Evolutionary conservation across 2,888 invertebrate genomes (phyloP), one percentile per base, ranked within the genome.

Genomic region (Gasteruption jaculator): DNA sequence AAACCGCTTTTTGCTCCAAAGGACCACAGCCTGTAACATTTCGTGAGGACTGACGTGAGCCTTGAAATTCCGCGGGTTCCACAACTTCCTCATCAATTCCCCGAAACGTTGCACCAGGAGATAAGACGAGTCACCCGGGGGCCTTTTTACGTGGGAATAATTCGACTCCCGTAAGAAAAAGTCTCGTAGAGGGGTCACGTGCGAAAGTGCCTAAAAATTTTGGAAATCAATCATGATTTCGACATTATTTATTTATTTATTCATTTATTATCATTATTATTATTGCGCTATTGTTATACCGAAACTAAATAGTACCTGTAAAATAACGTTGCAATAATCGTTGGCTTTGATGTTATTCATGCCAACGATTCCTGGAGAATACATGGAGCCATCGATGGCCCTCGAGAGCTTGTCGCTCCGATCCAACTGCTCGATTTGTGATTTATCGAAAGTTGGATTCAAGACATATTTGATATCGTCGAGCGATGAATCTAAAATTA

Each of bases 31-130:
- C 65, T 99, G 99, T 16, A 99, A 75, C 97, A 99, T 99, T 78
- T 99, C 99, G 68, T 99, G 99, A 0, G 99, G 99, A 14, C 95
- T 96, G 0, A 99, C 99, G 64, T 99, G 99, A 1, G 97, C 91
- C 73, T 99, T 99, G 68, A 99, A 99, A 62, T 97, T 97, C 26
- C 94, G 78, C 0, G 97, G 96, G 72, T 99, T 99, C 99, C 99
- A 99, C 57, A 99, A 76, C 69, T 99, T 99, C 12, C 99, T 77
- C 74, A 97, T 82, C 19, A 99, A 75, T 68, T 99, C 97, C 0
- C 97, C 97, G 70, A 95, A 97, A 61, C 86, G 74, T 64, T 91
- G 91, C 0, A 95, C 93, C 32, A 99, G 74, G 19, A 94, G 78
- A 63, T 91, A 91, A 41, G 87, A 85, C 2, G 91, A 94, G 71